A percentile compares a stretch with the other conserved stretches of the same genome.
Conservation (phyloP, 2,797 vertebrate genomes). For the Takifugu ocellatus region DNA sequence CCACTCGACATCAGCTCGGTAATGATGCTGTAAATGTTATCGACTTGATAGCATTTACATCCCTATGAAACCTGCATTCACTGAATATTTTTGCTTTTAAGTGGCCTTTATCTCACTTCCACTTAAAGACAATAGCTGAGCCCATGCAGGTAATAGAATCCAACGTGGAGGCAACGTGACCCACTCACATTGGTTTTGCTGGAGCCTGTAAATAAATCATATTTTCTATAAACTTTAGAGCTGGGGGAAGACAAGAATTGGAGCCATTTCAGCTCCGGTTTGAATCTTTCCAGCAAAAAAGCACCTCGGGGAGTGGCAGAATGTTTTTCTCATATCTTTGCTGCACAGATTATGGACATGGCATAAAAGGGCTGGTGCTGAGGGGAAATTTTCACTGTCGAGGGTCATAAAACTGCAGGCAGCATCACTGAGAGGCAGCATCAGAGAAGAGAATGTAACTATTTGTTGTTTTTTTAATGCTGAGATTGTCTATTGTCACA, state of each 20-base stretch:
- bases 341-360: conserved; percentile 59
- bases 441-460: conserved; percentile 4
- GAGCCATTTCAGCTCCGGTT: conserved; percentile 44
- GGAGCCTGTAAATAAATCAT: conserved; percentile 8
- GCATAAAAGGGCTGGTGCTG: conserved; percentile 43
- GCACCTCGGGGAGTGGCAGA: conserved; percentile 43
- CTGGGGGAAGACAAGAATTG: conserved; percentile 29
- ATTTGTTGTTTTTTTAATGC: conserved; percentile 1
- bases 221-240: conserved; percentile 40
- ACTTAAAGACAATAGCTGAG: conserved; percentile 13
- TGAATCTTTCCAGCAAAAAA: conserved; percentile 38
- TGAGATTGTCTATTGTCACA: not conserved
- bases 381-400: conserved; percentile 30
- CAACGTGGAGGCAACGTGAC: conserved; percentile 9
- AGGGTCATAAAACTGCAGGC: conserved; percentile 7
- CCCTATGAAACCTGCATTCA: too few species aligned
- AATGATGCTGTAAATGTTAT: too few species aligned
- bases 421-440: conserved; percentile 1
- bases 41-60: too few species aligned
- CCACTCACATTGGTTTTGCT: conserved; percentile 21
- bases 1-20: too few species aligned
- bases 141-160: conserved; percentile 3
- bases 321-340: conserved; percentile 59
- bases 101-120: conserved; percentile 15
- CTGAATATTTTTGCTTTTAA: conserved; percentile 6